Base-by-base conservation (phyloP, 1,140 invertebrate species). In the Cydia amplana region DNA sequence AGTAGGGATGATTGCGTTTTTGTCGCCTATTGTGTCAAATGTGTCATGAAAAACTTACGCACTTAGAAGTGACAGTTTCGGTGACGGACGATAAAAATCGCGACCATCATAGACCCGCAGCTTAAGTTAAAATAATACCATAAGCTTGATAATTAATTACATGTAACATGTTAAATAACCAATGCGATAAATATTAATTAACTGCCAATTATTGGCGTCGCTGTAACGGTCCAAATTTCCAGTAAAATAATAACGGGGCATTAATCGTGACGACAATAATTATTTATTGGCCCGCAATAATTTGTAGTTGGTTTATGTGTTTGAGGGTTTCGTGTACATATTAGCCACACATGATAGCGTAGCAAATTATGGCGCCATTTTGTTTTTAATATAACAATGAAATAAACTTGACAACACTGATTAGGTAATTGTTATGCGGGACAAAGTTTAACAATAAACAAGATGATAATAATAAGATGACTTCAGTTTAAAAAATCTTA, bases 281-380 rank as follows among this genome's bases (percentile, higher is more conserved):
- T 70, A 70, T 70, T 70, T 70, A 70, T 70, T 70, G 65, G 18
- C 7, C n/a, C 28, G 65, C n/a, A 43, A 70, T 36, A 43, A 70
- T 36, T 70, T 12, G 9, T 70, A 18, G 43, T 40, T 36, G 65
- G 32, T 70, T 70, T 18, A 40, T 36, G 7, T 60, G 55, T 60
- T 49, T 55, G 18, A 60, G 51, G 55, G 20, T 10, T 23, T 23
- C 55, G 18, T 60, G 3, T 9, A 55, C 7, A 14, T n/a, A n/a
- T 18, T 55, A 20, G 18, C 14, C 43, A 51, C 6, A 51, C n/a
- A 51, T 9, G n/a, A 18, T 51, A 18, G 49, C 49, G 49, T 18
- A 18, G 49, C 49, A 51, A 51, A 51, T 49, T n/a, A 12, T 12
- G 46, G 14, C 49, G 49, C 7, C 49, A 51, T n/a, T 46, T 16